These are phyloP conservation scores for Notospermus geniculatus DNA, from an alignment of 1,140 invertebrate species.

Conservation along the genomic window DNA sequence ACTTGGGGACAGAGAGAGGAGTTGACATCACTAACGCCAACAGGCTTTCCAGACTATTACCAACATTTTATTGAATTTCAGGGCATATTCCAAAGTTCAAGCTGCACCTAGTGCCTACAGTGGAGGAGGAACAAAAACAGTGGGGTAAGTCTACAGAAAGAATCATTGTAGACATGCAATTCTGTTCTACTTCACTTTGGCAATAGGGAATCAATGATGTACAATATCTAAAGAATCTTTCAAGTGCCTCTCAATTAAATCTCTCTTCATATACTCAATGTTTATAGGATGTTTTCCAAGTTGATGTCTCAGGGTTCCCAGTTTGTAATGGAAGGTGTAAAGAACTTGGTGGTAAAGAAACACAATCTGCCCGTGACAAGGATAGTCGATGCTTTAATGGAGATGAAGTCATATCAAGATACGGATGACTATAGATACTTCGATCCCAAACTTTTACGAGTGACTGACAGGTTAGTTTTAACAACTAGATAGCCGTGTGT, in stretches of 20 bases:
- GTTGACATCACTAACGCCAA: no score
- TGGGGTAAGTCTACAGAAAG: conserved; percentile 52
- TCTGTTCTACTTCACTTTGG: no score
- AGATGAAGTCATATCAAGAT: conserved; percentile 73
- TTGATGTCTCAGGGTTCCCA: conserved; percentile 94
- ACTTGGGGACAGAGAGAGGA: no score
- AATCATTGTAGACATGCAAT: no score
- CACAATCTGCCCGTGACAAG: conserved; percentile 91
- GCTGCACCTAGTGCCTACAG: conserved; percentile 61
- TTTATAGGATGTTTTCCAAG: conserved; percentile 95
- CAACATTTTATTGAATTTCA: conserved; percentile 51
- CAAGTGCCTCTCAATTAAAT: no score
- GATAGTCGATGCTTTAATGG: conserved; percentile 89
- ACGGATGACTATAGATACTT: conserved; percentile 86
- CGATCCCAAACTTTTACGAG: conserved; percentile 86
- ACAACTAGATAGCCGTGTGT: no score
- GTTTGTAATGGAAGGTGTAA: conserved; percentile 99
- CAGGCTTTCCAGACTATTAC: conserved; percentile 28
- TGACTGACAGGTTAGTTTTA: conserved; percentile 59
- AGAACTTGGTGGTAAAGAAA: conserved; percentile 97
- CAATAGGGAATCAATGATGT: no score
- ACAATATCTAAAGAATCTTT: no score
- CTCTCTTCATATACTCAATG: conserved; percentile 6
- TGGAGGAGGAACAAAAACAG: conserved; percentile 94
- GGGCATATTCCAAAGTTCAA: conserved; percentile 79